Evolutionary conservation across 2,888 invertebrate species (phyloP), one percentile per base, ranked within the genome.

Genomic region (Folsomia candida): DNA sequence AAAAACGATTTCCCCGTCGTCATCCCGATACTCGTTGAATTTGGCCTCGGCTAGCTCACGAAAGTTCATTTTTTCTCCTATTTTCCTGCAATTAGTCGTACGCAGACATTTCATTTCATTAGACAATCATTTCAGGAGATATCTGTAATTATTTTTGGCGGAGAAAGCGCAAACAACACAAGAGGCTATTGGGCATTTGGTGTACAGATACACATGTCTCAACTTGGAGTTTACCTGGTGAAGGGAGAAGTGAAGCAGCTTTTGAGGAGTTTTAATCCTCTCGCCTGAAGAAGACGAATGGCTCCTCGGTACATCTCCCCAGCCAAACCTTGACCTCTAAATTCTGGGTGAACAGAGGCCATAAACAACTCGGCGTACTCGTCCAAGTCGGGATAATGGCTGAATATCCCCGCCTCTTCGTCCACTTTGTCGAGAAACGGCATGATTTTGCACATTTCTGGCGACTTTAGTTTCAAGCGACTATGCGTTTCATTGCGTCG

Each of bases 41-140:
- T 70, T 61, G 2, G 71, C 26, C 61, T 74, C 24, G 2, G 74
- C 68, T 4, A 76, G 68, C 65, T 76, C 78, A 4, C 71, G 68
- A 62, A 76, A 78, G 28, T 76, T 76, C 57, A 78, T 71, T 65
- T 78, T 78, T 47, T 70, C 67, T 1, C 73, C 78, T 62, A 78
- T 76, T 68, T 69, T 69, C 51, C 69, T n/a, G n/a, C n/a, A n/a
- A n/a, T n/a, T n/a, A n/a, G n/a, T n/a, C n/a, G n/a, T n/a, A n/a
- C n/a, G n/a, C n/a, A n/a, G n/a, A n/a, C n/a, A n/a, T n/a, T n/a
- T n/a, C 51, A 14, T 9, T 14, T 47, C 9, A 9, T 47, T 14
- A 14, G 11, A 14, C 51, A 47, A 47, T 9, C 14, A 14, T 47
- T 47, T 14, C 11, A 14, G 51, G 9, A 47, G 51, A 47, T 47